phyloP scores from a whole-genome alignment of 2,888 invertebrate species.

The Charanyca ferruginea region DNA sequence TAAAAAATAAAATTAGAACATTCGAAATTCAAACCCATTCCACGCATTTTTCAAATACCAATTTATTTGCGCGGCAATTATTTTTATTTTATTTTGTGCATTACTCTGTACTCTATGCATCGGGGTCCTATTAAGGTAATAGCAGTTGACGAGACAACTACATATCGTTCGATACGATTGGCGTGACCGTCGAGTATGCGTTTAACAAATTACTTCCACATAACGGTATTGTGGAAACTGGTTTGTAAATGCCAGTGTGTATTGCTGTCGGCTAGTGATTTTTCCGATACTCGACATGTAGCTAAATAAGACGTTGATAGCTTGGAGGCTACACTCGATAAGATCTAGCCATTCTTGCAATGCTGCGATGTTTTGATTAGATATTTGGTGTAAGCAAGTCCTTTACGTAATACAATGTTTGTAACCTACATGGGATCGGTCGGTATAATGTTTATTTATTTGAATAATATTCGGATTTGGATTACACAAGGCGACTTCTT shows the following conservation, averaged over 20 bases:
- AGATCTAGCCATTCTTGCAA: constrained; percentile 48
- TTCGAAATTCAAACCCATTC: constrained; percentile 39
- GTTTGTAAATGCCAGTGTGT: constrained; percentile 79
- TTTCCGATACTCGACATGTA: constrained; percentile 75
- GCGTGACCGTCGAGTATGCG: constrained; percentile 77
- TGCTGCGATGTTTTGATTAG: constrained; percentile 36
- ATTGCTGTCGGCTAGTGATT: constrained; percentile 73
- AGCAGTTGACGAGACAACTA: constrained; percentile 64
- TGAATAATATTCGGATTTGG: constrained; percentile 33
- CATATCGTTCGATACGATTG: constrained; percentile 71
- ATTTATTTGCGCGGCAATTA: constrained; percentile 21
- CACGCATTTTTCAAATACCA: constrained; percentile 15
- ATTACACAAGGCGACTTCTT: constrained; percentile 7
- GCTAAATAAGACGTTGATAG: constrained; percentile 46
- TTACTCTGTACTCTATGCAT: background rate
- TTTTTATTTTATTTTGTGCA: no score
- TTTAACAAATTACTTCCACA: constrained; percentile 86
- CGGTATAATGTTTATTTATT: constrained; percentile 8
- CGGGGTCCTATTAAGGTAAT: constrained; percentile 44
- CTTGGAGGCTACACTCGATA: constrained; percentile 45
- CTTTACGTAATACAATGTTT: constrained; percentile 23
- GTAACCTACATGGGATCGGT: constrained; percentile 18
- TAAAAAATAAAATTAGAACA: constrained; percentile 17
- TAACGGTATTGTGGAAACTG: constrained; percentile 84
- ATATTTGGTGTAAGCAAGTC: constrained; percentile 48